Base-by-base conservation (phyloP, 2,113 vertebrate genomes). In the Talpa occidentalis region DNA sequence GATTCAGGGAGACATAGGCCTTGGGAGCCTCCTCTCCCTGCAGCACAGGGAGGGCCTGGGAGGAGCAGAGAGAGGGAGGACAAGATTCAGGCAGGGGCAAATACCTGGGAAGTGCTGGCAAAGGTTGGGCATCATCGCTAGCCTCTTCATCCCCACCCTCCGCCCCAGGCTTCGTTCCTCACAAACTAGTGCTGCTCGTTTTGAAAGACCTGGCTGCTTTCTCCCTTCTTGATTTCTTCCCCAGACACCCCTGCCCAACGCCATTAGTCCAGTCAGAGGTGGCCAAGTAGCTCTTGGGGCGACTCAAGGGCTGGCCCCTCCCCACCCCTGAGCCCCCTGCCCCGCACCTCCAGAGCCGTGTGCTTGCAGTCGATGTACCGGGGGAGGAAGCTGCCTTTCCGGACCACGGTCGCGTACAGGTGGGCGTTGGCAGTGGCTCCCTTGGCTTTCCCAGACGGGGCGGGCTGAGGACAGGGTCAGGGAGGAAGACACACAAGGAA, bases 321-420 rank as follows among this genome's bases (percentile, higher is more conserved):
- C 28, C 24, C 28, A 49, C 16, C 22, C 60, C 1, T 4, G 3
- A 47, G 22, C 5, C 77, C 72, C 40, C 1, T 30, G 5, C 42
- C 44, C 2, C 7, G 95, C 84, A 98, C 97, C 98, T 98, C 97
- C 96, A 97, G 96, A 28, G 97, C 96, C 17, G 95, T 96, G n/a
- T 98, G 97, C 73, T 93, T 97, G 56, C 97, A 79, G 12, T 79
- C 94, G 0, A 78, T 5, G 2, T 94, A 97, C 69, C 60, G 87
- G 21, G 98, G 97, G 30, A 98, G 88, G 95, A 88, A 74, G 85
- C 96, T 97, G 91, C 96, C 60, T 82, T 97, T 98, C 42, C 96
- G 94, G 74, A 95, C n/a, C 14, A 98, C 4, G 0, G 97, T 98
- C 1, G 94, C 91, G 0, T 96, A 97, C 21, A 98, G 92, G 11